Evolutionary conservation across 2,113 vertebrate genomes (phyloP).

Genomic region (Pyrgilauda ruficollis): DNA sequence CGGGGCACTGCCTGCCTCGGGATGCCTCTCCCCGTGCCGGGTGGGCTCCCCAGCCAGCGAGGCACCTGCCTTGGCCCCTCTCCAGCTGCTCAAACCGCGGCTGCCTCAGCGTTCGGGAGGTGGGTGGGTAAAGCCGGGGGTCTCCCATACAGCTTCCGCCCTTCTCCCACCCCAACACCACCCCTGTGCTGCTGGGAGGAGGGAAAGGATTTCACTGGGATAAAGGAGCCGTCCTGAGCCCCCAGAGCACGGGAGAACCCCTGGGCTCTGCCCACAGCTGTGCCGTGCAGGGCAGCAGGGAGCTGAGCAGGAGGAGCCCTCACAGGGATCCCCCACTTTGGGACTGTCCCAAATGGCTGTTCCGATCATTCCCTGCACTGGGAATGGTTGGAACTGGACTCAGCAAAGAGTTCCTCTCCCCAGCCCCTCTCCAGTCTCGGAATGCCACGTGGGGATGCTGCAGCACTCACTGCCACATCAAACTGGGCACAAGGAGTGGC

Average conservation of each 20-base stretch:
- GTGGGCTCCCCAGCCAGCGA: not conserved
- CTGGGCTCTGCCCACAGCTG: fast-evolving
- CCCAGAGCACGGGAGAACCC: fast-evolving
- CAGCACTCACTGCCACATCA: fast-evolving
- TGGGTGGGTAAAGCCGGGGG: not conserved
- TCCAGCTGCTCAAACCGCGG: fast-evolving
- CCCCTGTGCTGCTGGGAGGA: fast-evolving
- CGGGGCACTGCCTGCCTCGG: not conserved
- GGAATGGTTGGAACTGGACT: not conserved
- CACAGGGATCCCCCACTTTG: fast-evolving
- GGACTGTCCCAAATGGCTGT: not conserved
- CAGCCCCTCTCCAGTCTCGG: too few relatives aligned
- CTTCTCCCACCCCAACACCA: not conserved
- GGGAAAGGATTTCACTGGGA: not conserved
- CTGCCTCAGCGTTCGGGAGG: not conserved
- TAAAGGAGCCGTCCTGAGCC: not conserved
- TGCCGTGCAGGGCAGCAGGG: not conserved
- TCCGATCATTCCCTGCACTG: too few relatives aligned
- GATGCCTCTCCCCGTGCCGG: fast-evolving
- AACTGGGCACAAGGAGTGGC: not conserved
- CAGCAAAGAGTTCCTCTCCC: fast-evolving
- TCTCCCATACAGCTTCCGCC: fast-evolving
- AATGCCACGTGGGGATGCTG: fast-evolving
- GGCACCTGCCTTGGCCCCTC: not conserved
- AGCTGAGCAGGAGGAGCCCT: not conserved